Evolutionary conservation across 2,888 invertebrate species (phyloP).

Genomic region (Salpingus planirostris): DNA sequence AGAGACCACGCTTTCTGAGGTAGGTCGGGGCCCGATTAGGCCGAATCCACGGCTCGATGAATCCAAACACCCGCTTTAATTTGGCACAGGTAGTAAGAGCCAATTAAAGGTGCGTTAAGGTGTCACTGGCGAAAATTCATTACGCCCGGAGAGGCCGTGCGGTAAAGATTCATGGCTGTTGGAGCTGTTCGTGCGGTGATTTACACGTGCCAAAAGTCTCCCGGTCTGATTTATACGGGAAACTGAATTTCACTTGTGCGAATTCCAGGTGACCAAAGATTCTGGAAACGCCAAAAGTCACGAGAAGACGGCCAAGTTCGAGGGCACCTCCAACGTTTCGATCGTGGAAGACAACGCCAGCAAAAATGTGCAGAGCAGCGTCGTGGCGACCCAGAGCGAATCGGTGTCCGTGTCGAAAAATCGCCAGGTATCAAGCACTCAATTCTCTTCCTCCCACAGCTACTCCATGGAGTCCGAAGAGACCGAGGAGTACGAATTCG

Average conservation of each 20-base stretch:
- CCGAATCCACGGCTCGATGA: too few species aligned
- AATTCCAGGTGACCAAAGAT: slow-evolving; percentile 35
- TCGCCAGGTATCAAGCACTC: slow-evolving; percentile 34
- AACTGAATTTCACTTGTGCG: slow-evolving; percentile 5
- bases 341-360: slow-evolving; percentile 35
- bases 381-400: slow-evolving; percentile 29
- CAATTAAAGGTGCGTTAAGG: slow-evolving; percentile 32
- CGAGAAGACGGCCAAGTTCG: slow-evolving; percentile 37
- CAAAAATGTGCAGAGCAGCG: slow-evolving; percentile 32
- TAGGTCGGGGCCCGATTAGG: slow-evolving; percentile 13
- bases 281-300: slow-evolving; percentile 34
- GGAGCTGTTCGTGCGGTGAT: slow-evolving; percentile 8
- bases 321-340: slow-evolving; percentile 34
- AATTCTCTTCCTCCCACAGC: slow-evolving; percentile 36
- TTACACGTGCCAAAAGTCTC: slow-evolving; percentile 13
- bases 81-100: slow-evolving; percentile 28
- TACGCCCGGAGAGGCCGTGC: slow-evolving; percentile 1
- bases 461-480: slow-evolving; percentile 41
- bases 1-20: slow-evolving; percentile 37
- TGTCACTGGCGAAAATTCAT: slow-evolving; percentile 19
- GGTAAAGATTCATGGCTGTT: slow-evolving; percentile 8
- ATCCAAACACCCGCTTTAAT: slow-evolving; percentile 23
- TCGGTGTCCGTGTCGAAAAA: slow-evolving; percentile 31
- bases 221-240: not conserved
- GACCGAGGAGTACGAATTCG: slow-evolving; percentile 37